phyloP scores from a whole-genome alignment of 2,888 invertebrate genomes.

The Rotaria sp. region DNA sequence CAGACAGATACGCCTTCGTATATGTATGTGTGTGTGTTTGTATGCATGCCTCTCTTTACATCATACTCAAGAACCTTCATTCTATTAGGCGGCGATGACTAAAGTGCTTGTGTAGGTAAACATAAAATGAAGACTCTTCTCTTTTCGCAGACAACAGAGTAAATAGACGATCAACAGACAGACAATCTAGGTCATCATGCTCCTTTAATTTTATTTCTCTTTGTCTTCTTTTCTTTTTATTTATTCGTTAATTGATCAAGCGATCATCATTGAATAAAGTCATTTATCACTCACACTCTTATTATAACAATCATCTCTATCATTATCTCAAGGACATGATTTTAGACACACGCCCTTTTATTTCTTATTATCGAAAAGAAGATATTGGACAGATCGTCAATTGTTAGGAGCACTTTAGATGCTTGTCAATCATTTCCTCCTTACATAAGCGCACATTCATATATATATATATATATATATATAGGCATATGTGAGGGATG shows the following conservation, averaged over 20 bases:
- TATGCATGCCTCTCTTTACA: not conserved
- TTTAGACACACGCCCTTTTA: not conserved
- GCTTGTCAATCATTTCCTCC: not conserved
- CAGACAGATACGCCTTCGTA: constrained; percentile 14
- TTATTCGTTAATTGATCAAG: not conserved
- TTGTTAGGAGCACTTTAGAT: not conserved
- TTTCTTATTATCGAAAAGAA: not conserved
- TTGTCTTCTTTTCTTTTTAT: not conserved
- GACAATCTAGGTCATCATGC: constrained; percentile 5
- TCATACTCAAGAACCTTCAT: constrained; percentile 6
- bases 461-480: not conserved
- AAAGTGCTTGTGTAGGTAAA: not conserved
- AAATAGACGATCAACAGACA: not conserved
- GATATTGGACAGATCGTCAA: constrained; percentile 8
- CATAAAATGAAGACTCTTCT: not conserved
- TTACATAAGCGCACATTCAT: not conserved
- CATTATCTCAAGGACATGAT: constrained; percentile 13
- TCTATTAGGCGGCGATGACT: not conserved
- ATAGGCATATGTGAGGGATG: not conserved
- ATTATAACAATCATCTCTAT: not conserved
- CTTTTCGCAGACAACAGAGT: constrained; percentile 1
- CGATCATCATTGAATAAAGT: constrained; percentile 10
- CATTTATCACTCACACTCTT: not conserved
- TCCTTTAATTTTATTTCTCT: not conserved
- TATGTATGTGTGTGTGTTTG: not conserved